Evolutionary conservation across 2,113 vertebrate genomes (phyloP).

Genomic region (Cyanoliseus patagonus): DNA sequence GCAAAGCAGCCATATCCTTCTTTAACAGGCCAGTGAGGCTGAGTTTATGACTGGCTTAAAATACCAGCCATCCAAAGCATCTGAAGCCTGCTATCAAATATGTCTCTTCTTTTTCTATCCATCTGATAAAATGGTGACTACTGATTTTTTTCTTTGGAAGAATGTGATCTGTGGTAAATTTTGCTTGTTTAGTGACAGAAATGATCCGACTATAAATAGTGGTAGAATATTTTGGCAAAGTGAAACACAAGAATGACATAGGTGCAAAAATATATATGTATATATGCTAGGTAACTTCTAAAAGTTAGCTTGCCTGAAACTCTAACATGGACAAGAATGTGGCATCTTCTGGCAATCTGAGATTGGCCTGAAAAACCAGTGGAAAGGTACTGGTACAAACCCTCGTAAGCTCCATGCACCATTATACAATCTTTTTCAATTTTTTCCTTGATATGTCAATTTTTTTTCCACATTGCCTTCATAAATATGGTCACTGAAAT

Average conservation of each 20-base stretch:
- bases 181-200: background rate
- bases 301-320: background rate
- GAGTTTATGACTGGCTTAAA: slow-evolving; percentile 39
- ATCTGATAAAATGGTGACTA: background rate
- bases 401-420: background rate
- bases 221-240: background rate
- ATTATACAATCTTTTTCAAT: background rate
- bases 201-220: background rate
- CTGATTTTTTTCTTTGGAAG: background rate
- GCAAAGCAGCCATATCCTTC: slow-evolving; percentile 48
- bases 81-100: background rate
- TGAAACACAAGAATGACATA: background rate
- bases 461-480: background rate
- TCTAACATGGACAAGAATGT: background rate
- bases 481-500: background rate
- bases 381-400: background rate
- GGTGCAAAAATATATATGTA: background rate
- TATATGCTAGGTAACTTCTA: background rate
- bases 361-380: background rate
- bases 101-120: background rate
- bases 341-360: background rate
- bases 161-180: background rate
- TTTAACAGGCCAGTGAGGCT: slow-evolving; percentile 28
- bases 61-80: background rate
- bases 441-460: background rate